These are phyloP conservation scores for Tinea trinotella DNA, from an alignment of 2,888 invertebrate species.

Conservation along the genomic window DNA sequence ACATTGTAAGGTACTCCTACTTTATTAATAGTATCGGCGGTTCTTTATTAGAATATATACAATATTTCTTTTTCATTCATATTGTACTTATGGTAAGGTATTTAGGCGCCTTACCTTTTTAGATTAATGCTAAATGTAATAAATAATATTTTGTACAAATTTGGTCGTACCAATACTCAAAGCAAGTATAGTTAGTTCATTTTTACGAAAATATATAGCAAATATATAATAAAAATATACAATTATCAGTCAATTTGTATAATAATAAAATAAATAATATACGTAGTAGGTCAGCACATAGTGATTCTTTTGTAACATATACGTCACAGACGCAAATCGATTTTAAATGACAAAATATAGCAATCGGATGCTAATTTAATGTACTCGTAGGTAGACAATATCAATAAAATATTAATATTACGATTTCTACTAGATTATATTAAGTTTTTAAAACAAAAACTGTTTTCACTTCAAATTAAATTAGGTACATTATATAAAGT, in stretches of 20 bases:
- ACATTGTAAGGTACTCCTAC: no score
- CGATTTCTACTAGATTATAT: no score
- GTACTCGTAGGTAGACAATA: no score
- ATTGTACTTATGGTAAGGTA: neutral
- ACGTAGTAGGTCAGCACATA: slow-evolving; percentile 3
- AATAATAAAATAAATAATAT: neutral
- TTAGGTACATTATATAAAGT: no score
- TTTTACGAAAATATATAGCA: slow-evolving; percentile 6
- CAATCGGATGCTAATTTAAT: neutral
- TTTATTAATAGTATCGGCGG: no score
- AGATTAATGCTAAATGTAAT: neutral
- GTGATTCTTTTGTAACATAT: neutral
- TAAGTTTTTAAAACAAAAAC: no score
- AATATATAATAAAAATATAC: slow-evolving; percentile 9
- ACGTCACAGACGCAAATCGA: neutral
- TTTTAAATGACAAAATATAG: neutral
- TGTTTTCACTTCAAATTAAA: no score
- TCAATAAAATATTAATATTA: no score
- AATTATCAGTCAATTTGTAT: slow-evolving; percentile 5
- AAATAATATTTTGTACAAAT: neutral
- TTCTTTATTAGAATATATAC: no score
- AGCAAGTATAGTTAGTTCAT: neutral
- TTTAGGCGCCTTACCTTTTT: neutral
- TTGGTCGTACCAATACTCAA: neutral
- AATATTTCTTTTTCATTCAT: neutral